Conservation (phyloP, 23 tunicate genomes). For the Styela plicata region DNA sequence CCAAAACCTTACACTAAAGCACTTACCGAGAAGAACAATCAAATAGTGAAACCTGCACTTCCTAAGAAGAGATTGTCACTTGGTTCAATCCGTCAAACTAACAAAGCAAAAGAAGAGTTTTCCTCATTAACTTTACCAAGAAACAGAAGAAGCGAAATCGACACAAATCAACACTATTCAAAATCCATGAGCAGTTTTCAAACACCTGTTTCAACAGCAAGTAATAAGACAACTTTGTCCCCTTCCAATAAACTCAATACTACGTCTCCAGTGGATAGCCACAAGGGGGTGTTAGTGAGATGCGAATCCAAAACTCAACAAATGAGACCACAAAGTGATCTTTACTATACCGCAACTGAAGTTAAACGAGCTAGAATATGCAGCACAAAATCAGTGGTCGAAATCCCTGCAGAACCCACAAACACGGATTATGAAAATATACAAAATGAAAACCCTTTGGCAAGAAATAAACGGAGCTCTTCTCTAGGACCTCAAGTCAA, state of each 20-base stretch:
- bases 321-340: constrained; percentile 6
- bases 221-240: neutral
- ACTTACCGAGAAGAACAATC: neutral
- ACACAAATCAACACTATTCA: neutral
- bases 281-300: neutral
- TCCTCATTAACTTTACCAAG: neutral
- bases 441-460: neutral
- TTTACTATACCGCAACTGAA: constrained; percentile 1
- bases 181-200: neutral
- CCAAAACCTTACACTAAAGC: neutral
- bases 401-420: neutral
- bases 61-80: neutral
- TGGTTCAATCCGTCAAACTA: neutral
- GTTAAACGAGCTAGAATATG: constrained; percentile 43
- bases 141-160: neutral
- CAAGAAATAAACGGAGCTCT: neutral
- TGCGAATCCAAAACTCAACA: neutral
- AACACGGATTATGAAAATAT: constrained; percentile 14
- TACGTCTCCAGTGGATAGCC: neutral
- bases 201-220: neutral
- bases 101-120: neutral
- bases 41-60: neutral
- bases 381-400: constrained; percentile 18
- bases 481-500: neutral
- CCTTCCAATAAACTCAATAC: too few relatives aligned